Evolutionary conservation across 2,888 invertebrate species (phyloP).

Genomic region (Halocaridina rubra): DNA sequence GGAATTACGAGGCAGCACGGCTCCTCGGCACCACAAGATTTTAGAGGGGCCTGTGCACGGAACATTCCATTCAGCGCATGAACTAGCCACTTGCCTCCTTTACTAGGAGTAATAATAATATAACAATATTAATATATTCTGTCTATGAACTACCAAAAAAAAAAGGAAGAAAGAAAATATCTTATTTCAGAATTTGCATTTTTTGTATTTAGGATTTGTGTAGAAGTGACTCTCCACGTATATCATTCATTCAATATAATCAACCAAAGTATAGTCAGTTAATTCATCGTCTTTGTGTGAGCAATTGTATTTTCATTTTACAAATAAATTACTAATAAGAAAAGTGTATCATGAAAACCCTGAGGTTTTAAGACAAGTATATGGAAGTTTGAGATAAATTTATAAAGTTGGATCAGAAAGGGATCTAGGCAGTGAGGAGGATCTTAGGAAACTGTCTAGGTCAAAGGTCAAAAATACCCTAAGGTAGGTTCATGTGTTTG

Average conservation of each 20-base stretch:
- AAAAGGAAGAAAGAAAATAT: not conserved
- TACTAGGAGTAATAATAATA: slow-evolving; percentile 28
- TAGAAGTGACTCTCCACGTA: slow-evolving; percentile 21
- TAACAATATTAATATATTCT: not conserved
- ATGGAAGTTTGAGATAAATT: slow-evolving; percentile 1
- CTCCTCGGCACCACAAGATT: slow-evolving; percentile 36
- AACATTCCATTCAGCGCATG: slow-evolving; percentile 55
- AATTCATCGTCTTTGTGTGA: slow-evolving; percentile 53
- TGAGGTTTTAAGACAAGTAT: not conserved
- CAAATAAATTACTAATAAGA: slow-evolving; percentile 56
- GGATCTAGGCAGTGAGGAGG: slow-evolving; percentile 45
- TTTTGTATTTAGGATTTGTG: slow-evolving; percentile 54
- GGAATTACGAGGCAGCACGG: slow-evolving; percentile 36
- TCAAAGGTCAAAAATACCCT: slow-evolving; percentile 28
- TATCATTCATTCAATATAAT: slow-evolving; percentile 17
- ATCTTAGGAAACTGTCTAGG: slow-evolving; percentile 51
- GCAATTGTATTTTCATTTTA: slow-evolving; percentile 50
- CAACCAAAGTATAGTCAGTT: slow-evolving; percentile 53
- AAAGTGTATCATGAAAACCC: slow-evolving; percentile 52
- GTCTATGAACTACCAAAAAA: not conserved
- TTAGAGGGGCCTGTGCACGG: slow-evolving; percentile 11
- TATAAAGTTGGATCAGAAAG: not conserved
- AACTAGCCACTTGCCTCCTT: slow-evolving; percentile 47
- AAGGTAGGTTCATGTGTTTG: slow-evolving; percentile 46
- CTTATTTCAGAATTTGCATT: slow-evolving; percentile 48